phyloP scores from a whole-genome alignment of 2,888 invertebrate species.

The Plagodis pulveraria region DNA sequence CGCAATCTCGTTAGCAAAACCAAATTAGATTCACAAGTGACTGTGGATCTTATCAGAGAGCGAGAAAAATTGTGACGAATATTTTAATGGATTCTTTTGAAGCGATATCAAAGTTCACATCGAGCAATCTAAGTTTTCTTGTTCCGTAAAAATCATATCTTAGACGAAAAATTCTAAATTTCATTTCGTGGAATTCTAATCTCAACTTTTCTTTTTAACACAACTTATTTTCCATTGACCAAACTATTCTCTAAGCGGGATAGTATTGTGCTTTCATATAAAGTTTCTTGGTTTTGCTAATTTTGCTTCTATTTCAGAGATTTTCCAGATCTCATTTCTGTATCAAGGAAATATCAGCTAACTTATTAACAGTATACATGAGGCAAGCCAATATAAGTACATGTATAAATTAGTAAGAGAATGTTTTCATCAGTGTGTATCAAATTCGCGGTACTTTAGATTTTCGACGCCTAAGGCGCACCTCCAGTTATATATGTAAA shows the following conservation, averaged over 20 bases:
- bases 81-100: constrained; percentile 51
- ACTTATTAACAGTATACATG: no score
- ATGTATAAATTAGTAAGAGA: no score
- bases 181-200: constrained; percentile 6
- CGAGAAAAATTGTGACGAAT: constrained; percentile 30
- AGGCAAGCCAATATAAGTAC: no score
- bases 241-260: background rate
- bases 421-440: constrained; percentile 27
- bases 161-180: constrained; percentile 21
- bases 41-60: constrained; percentile 24
- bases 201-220: constrained; percentile 4
- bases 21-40: constrained; percentile 36
- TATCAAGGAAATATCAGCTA: constrained; percentile 1
- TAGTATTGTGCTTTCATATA: background rate
- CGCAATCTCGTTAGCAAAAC: constrained; percentile 29
- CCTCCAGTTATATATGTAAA: constrained; percentile 55
- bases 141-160: constrained; percentile 41
- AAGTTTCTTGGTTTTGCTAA: constrained; percentile 1
- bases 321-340: background rate
- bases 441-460: constrained; percentile 39
- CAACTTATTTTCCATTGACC: constrained; percentile 11
- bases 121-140: constrained; percentile 67
- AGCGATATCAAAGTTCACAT: constrained; percentile 60
- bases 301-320: background rate
- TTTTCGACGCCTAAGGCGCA: constrained; percentile 35